These are phyloP conservation scores for Okamejei kenojei DNA, from an alignment of 2,797 vertebrate species.

Conservation along the genomic window DNA sequence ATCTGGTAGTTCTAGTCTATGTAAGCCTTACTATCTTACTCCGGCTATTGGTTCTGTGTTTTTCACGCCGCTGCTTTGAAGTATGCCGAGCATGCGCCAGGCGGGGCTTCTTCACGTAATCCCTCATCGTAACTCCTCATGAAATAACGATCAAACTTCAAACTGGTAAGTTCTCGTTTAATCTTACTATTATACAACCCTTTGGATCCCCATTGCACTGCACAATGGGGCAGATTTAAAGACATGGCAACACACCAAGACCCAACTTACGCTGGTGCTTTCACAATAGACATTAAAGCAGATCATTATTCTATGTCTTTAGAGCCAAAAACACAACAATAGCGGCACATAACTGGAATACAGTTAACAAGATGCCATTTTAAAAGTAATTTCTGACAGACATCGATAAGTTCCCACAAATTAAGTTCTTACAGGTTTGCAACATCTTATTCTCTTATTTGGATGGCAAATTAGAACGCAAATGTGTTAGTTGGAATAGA, in stretches of 20 bases:
- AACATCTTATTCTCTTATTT: background rate
- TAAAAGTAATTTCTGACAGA: background rate
- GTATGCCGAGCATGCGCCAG: too few species aligned
- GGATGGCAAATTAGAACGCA: background rate
- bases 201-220: background rate
- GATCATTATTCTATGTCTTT: background rate
- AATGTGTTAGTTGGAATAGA: background rate
- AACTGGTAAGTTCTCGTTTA: too few species aligned
- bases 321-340: background rate
- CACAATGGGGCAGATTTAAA: background rate
- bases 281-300: background rate
- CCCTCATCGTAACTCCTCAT: too few species aligned
- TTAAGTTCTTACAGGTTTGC: background rate
- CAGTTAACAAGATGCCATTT: background rate
- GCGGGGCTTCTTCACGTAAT: too few species aligned
- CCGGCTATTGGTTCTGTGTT: too few species aligned
- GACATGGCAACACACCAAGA: background rate
- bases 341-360: background rate
- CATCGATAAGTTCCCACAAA: background rate
- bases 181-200: background rate
- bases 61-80: too few species aligned
- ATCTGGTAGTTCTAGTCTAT: too few species aligned
- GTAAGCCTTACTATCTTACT: too few species aligned
- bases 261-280: background rate
- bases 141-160: too few species aligned